Evolutionary conservation across 2,888 invertebrate genomes (phyloP), one percentile per base, ranked within the genome.

Genomic region (Malthinus seriepunctatus): DNA sequence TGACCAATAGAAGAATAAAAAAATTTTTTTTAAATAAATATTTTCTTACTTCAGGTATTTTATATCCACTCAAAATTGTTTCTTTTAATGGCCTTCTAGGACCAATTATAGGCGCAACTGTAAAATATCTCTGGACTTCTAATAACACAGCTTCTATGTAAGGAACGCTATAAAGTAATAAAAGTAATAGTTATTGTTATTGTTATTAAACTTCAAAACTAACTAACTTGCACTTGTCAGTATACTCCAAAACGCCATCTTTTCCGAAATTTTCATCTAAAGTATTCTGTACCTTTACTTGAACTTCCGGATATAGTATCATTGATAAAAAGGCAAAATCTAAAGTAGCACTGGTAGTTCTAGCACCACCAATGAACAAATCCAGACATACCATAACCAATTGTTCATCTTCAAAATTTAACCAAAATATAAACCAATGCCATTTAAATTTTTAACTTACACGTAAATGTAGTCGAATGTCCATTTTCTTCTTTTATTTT

Each of bases 291-390:
- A 86, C 76, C 66, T 82, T 81, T 1, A 75, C 69, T 71, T 89
- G 88, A 2, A 88, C 73, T 8, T 86, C 83, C 42, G 83, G 82
- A 59, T 84, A 78, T 23, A 83, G 69, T 11, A 84, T 77, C 80
- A 88, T 83, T 64, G 82, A 80, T 68, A 88, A 77, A 46, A 89
- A 77, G 0, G 83, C 80, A 69, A 87, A 83, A 65, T 86, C 85
- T 10, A 89, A 72, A 0, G 86, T 85, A 34, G 79, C 82, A 57
- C 86, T 83, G 0, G 88, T 88, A 0, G 88, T 88, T 65, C 83
- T 82, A 0, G 84, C 81, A 1, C 88, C 88, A 4, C 86, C 88
- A 67, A 89, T 83, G 66, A 89, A 87, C 44, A 89, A 79, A 72
- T 89, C 89, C 53, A 88, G 70, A 65, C 88, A 83, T 3, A 86